Conservation (phyloP, 2,113 vertebrate species). For the Pteropus alecto region DNA sequence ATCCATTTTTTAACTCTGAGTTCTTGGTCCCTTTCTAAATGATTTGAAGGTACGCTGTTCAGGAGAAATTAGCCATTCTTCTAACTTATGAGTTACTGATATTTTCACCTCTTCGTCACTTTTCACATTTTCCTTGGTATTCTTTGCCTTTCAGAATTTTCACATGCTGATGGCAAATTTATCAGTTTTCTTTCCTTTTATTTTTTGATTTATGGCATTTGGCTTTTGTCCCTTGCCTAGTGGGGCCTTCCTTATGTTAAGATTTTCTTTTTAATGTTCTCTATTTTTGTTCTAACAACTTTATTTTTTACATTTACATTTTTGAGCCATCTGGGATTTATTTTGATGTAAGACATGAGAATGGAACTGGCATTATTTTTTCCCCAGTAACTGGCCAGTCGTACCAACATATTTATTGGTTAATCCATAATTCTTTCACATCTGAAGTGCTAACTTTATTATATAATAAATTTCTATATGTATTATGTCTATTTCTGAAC, state of each 20-base stretch:
- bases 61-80: neutral
- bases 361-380: neutral
- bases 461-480: constrained; percentile 1
- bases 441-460: constrained; percentile 42
- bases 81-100: neutral
- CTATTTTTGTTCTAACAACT: constrained; percentile 18
- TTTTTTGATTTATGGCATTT: constrained; percentile 27
- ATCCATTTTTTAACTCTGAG: neutral
- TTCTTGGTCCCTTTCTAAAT: neutral
- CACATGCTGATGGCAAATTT: neutral
- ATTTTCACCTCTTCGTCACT: neutral
- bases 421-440: constrained; percentile 34
- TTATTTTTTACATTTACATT: constrained; percentile 47
- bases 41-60: neutral
- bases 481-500: neutral
- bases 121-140: neutral
- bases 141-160: constrained; percentile 33
- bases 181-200: neutral
- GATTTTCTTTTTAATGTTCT: constrained; percentile 37
- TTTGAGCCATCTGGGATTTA: constrained; percentile 48
- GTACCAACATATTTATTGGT: constrained; percentile 7
- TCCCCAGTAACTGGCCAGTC: neutral
- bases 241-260: neutral
- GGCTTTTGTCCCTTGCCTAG: constrained; percentile 2
- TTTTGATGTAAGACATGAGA: constrained; percentile 32